Conservation (phyloP, 2,888 invertebrate species). For the Schizotus pectinicornis region DNA sequence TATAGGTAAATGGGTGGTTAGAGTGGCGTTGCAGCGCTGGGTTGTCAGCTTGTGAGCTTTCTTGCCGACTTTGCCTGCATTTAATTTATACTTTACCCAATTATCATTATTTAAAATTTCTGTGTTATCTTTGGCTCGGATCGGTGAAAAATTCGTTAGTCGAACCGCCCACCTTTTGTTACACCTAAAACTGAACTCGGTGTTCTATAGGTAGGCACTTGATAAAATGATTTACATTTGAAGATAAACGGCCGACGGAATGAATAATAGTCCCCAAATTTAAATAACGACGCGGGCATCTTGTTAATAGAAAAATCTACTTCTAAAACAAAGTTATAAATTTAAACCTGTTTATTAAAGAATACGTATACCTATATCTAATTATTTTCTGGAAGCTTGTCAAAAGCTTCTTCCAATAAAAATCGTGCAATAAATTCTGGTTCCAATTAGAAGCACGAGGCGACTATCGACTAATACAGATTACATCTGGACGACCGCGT, state of each 20-base stretch:
- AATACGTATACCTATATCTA: constrained; percentile 41
- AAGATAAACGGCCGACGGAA: constrained; percentile 30
- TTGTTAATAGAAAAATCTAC: constrained; percentile 37
- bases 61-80: too few species aligned
- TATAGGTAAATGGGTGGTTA: too few species aligned
- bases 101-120: too few species aligned
- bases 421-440: constrained; percentile 23
- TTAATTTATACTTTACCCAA: too few species aligned
- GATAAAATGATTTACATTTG: constrained; percentile 25
- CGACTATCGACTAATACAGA: constrained; percentile 16
- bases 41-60: too few species aligned
- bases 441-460: constrained; percentile 27
- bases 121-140: too few species aligned
- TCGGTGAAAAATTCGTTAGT: too few species aligned
- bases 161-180: constrained; percentile 11
- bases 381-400: constrained; percentile 53
- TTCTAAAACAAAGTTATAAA: constrained; percentile 39
- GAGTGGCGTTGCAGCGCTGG: too few species aligned
- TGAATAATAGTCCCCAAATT: constrained; percentile 30
- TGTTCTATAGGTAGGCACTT: neutral
- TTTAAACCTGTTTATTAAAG: constrained; percentile 43
- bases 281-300: constrained; percentile 29
- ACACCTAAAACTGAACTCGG: constrained; percentile 13
- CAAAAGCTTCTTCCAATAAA: constrained; percentile 37
- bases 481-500: neutral